Conservation (phyloP, 2,113 vertebrate species). For the Tachysurus fulvidraco region DNA sequence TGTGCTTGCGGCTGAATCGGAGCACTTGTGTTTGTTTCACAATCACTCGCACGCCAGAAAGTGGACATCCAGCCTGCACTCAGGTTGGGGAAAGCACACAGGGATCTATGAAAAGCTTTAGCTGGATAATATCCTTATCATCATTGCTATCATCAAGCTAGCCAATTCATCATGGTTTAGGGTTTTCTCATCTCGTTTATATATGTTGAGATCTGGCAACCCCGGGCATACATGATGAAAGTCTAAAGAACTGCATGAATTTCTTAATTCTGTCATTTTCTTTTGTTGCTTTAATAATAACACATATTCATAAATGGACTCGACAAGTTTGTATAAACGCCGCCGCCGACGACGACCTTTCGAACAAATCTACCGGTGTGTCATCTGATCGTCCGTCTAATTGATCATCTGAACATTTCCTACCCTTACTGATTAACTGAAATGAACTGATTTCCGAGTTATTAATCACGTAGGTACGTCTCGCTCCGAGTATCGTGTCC, state of each 20-base stretch:
- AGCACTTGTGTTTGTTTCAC: conserved; percentile 39
- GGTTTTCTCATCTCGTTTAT: no score
- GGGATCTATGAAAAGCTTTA: not conserved
- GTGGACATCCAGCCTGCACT: not conserved
- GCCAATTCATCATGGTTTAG: no score
- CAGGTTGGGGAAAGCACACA: not conserved
- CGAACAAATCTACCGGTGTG: not conserved
- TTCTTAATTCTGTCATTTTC: not conserved
- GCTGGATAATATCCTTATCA: no score
- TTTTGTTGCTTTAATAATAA: not conserved
- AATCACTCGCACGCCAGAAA: not conserved
- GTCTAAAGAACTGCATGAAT: not conserved
- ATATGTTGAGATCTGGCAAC: not conserved
- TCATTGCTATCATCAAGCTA: no score
- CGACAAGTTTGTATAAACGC: no score
- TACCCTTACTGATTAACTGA: not conserved
- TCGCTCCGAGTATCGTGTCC: no score
- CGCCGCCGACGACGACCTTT: no score
- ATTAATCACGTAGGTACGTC: no score
- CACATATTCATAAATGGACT: no score
- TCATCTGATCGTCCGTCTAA: not conserved
- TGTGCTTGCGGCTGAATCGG: conserved; percentile 39
- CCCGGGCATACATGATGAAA: not conserved
- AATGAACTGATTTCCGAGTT: not conserved
- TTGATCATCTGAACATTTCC: no score